Conservation (phyloP, 2,113 vertebrate genomes). For the Petrocephalus zakoni region DNA sequence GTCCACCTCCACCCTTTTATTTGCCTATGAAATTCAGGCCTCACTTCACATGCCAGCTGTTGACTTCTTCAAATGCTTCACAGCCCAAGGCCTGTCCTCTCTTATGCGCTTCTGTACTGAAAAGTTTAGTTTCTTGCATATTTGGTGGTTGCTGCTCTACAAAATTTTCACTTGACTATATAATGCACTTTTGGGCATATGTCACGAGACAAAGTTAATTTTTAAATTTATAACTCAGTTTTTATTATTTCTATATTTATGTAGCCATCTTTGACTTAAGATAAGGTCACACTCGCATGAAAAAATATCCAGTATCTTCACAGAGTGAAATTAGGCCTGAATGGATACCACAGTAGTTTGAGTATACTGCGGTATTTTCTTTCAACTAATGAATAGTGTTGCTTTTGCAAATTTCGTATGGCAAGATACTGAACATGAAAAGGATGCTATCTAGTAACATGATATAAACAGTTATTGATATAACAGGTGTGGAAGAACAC, state of each 20-base stretch:
- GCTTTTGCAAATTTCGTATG: neutral
- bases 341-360: neutral
- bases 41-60: neutral
- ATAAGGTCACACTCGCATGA: neutral
- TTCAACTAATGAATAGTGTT: neutral
- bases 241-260: neutral
- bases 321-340: neutral
- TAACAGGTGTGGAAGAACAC: neutral
- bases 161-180: neutral
- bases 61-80: neutral
- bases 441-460: neutral
- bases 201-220: neutral
- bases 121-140: neutral
- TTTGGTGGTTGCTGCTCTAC: neutral
- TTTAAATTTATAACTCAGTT: neutral
- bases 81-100: neutral
- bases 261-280: neutral
- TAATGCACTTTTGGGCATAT: neutral
- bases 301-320: neutral
- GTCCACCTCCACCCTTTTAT: neutral
- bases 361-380: neutral
- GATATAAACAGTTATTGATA: neutral
- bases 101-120: neutral
- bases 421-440: neutral
- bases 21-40: neutral